Evolutionary conservation across 2,797 vertebrate genomes (phyloP).

Genomic region (Silurus lanzhouensis): DNA sequence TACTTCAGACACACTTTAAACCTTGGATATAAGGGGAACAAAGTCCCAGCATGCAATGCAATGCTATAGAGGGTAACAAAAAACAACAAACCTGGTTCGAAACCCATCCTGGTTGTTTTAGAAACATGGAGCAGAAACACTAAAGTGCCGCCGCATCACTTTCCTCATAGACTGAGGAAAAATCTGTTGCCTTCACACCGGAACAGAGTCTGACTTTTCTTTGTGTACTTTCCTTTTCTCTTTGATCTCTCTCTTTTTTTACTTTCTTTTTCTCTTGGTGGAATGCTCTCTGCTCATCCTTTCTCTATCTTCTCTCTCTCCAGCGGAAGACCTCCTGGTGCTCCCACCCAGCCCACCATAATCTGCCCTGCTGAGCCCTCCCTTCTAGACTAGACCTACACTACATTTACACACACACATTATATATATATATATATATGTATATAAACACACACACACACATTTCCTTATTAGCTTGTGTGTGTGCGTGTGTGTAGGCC

Average conservation of each 20-base stretch:
- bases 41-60: not conserved
- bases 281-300: slow-evolving; percentile 62
- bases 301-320: slow-evolving; percentile 77
- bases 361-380: slow-evolving; percentile 93
- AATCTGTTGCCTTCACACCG: not conserved
- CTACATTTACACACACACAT: slow-evolving; percentile 63
- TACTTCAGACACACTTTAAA: too few species aligned
- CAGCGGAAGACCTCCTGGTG: slow-evolving; percentile 95
- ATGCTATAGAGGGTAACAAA: not conserved
- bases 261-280: slow-evolving; percentile 45
- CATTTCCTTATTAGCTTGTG: too few species aligned
- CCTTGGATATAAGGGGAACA: too few species aligned
- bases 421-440: slow-evolving; percentile 19
- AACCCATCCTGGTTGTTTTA: too few species aligned
- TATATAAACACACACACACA: too few species aligned
- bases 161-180: not conserved
- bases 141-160: not conserved
- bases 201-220: not conserved
- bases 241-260: too few species aligned
- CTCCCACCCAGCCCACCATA: slow-evolving; percentile 92
- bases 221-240: slow-evolving; percentile 41
- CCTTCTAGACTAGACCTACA: slow-evolving; percentile 87
- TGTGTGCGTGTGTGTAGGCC: too few species aligned
- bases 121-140: too few species aligned
- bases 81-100: too few species aligned